These are phyloP conservation scores for Gallinago paraguaiae DNA, from an alignment of 2,113 vertebrate species.

Conservation along the genomic window DNA sequence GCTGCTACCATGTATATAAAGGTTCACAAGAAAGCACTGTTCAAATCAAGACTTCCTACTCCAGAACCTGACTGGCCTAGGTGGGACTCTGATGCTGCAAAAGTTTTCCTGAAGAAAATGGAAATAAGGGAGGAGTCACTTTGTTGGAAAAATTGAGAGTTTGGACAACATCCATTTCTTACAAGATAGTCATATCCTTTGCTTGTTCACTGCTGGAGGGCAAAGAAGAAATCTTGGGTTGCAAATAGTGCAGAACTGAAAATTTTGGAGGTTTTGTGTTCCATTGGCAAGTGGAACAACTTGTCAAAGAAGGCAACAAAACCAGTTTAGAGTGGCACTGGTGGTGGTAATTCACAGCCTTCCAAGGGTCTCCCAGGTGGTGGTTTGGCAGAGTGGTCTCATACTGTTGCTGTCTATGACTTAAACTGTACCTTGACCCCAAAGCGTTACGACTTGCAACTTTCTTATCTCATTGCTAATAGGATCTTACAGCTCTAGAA, in stretches of 20 bases:
- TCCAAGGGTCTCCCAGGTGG: not conserved
- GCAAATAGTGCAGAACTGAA: not conserved
- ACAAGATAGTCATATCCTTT: not conserved
- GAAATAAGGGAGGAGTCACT: not conserved
- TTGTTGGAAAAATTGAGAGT: not conserved
- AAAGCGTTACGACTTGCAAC: not conserved
- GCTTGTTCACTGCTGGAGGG: not conserved
- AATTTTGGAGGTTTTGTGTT: not conserved
- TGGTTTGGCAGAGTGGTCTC: not conserved
- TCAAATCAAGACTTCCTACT: not conserved
- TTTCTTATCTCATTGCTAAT: not conserved
- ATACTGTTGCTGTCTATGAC: not conserved
- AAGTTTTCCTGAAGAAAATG: not conserved
- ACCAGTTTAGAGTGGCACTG: not conserved
- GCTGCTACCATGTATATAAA: not conserved
- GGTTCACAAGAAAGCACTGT: not conserved
- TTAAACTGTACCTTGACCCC: not conserved
- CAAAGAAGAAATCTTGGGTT: not conserved
- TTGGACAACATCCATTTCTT: not conserved
- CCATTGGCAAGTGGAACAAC: not conserved
- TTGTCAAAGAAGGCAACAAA: not conserved
- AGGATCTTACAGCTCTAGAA: not conserved
- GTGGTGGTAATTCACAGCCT: not conserved
- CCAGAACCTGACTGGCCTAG: not conserved
- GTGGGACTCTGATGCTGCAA: not conserved